A percentile compares a stretch with the other conserved stretches of the same genome.
Conservation (phyloP, 2,888 invertebrate genomes). For the Carpatolechia fugitivella region DNA sequence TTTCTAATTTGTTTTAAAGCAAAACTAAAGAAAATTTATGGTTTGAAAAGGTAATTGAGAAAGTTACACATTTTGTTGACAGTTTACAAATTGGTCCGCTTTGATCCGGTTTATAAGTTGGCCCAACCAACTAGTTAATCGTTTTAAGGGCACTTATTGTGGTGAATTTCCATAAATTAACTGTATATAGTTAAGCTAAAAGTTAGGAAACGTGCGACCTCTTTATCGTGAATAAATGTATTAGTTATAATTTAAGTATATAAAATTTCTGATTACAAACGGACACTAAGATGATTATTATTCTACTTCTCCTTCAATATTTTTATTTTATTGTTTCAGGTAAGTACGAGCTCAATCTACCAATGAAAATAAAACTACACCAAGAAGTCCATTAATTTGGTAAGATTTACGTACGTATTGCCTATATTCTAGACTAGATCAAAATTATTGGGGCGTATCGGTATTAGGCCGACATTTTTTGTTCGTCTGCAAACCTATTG, state of each 20-base stretch:
- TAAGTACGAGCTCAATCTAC: conserved; percentile 7
- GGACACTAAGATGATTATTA: too few species aligned
- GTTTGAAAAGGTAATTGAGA: background rate
- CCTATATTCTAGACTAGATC: background rate
- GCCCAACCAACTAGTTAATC: too few species aligned
- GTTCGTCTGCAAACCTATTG: background rate
- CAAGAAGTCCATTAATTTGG: background rate
- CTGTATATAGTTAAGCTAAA: too few species aligned
- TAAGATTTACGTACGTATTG: background rate
- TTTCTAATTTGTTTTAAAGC: conserved; percentile 2
- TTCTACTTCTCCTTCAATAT: too few species aligned
- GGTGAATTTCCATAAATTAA: too few species aligned
- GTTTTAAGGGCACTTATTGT: too few species aligned
- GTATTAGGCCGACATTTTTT: background rate
- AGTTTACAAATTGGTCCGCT: background rate
- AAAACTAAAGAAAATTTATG: background rate
- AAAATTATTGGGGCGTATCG: conserved; percentile 2
- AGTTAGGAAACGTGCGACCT: too few species aligned
- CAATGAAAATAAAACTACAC: background rate
- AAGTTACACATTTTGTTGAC: background rate
- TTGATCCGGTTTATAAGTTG: background rate
- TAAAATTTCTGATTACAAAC: too few species aligned
- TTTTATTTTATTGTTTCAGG: conserved; percentile 8
- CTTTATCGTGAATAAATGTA: too few species aligned
- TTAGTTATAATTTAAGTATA: too few species aligned